Conservation (phyloP, 2,888 invertebrate species). For the Acrobasis suavella region DNA sequence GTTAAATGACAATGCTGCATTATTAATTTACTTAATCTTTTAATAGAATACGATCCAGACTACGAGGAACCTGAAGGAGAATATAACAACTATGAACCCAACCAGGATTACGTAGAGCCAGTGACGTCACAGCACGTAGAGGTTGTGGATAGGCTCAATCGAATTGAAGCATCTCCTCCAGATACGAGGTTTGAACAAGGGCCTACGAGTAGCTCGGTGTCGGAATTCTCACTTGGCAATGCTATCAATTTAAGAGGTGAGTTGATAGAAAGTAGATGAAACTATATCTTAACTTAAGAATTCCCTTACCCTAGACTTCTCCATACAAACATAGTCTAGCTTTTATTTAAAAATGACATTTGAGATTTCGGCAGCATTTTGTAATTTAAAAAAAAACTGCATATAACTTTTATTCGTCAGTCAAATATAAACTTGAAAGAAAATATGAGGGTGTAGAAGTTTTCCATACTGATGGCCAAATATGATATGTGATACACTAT, state of each 20-base stretch:
- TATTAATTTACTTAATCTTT: constrained; percentile 22
- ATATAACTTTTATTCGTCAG: no score
- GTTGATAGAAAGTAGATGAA: no score
- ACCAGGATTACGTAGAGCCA: constrained; percentile 56
- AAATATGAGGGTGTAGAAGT: no score
- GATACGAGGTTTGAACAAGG: constrained; percentile 51
- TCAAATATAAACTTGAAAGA: no score
- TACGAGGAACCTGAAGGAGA: constrained; percentile 51
- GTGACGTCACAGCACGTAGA: constrained; percentile 56
- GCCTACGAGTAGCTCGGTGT: constrained; percentile 58
- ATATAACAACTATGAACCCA: constrained; percentile 64
- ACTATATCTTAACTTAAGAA: no score
- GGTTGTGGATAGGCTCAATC: constrained; percentile 46
- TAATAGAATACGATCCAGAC: constrained; percentile 59
- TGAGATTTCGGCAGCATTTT: no score
- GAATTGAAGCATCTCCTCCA: constrained; percentile 36
- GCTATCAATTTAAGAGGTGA: constrained; percentile 73
- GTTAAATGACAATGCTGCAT: background rate
- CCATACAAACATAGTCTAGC: no score
- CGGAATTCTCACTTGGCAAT: constrained; percentile 70
- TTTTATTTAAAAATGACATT: no score
- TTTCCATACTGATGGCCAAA: no score
- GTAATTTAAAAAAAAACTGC: no score
- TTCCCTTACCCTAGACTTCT: no score
- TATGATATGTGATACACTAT: no score